A percentile compares a stretch with the other conserved stretches of the same genome.
Evolutionary conservation across 2,888 invertebrate genomes (phyloP).

Genomic region (Ommatoiulus sabulosus): DNA sequence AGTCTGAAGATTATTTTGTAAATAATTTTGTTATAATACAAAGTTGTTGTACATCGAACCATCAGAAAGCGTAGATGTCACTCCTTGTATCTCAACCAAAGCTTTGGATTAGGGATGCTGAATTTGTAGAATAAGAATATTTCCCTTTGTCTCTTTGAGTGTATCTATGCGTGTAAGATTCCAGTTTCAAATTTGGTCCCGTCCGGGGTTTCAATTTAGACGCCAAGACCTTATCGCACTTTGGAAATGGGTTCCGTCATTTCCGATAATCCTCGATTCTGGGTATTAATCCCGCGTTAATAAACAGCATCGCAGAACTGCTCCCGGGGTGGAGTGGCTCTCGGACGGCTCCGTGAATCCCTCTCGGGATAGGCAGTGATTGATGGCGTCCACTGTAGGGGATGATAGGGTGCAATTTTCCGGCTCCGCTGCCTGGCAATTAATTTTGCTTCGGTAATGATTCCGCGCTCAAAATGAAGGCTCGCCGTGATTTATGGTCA

Average conservation of each 20-base stretch:
- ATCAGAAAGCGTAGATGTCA: no score
- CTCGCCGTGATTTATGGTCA: constrained; percentile 43
- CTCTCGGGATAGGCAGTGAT: constrained; percentile 45
- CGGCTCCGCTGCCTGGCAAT: constrained; percentile 42
- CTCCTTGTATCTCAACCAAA: no score
- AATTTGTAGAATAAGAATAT: no score
- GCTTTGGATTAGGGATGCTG: no score
- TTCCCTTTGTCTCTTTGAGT: no score
- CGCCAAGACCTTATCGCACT: no score
- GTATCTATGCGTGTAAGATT: no score
- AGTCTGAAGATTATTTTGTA: no score
- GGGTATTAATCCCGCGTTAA: background rate
- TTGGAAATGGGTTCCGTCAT: background rate
- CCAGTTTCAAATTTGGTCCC: no score
- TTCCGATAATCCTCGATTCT: background rate
- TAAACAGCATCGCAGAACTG: background rate
- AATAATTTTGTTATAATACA: no score
- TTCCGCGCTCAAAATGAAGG: constrained; percentile 25
- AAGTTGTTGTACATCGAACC: no score
- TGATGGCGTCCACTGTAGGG: constrained; percentile 38
- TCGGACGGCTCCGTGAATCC: background rate
- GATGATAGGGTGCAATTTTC: constrained; percentile 47
- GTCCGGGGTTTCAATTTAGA: no score
- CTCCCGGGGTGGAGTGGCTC: background rate
- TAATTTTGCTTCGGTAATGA: constrained; percentile 45